A percentile compares a stretch with the other conserved stretches of the same genome.
phyloP scores from a whole-genome alignment of 2,888 invertebrate species.

The Meandrusa payeni region DNA sequence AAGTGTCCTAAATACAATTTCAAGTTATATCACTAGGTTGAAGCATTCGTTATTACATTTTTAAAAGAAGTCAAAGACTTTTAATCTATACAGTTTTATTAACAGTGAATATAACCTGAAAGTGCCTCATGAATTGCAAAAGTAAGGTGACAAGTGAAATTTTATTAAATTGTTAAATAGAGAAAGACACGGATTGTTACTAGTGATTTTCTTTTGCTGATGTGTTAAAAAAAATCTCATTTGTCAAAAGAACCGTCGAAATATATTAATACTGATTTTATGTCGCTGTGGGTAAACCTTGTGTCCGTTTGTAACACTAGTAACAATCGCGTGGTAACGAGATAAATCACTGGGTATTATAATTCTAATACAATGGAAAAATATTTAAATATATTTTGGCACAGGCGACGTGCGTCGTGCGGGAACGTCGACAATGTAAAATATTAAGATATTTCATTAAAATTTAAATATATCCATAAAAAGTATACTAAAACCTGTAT shows the following conservation, averaged over 20 bases:
- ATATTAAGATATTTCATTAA: slow-evolving; percentile 44
- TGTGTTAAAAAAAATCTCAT: neutral
- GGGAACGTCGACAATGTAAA: slow-evolving; percentile 43
- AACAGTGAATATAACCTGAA: slow-evolving; percentile 9
- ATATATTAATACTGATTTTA: slow-evolving; percentile 8
- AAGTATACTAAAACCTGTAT: slow-evolving; percentile 67
- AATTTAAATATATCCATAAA: slow-evolving; percentile 50
- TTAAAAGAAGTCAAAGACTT: too few relatives aligned
- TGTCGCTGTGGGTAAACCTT: neutral
- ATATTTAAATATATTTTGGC: slow-evolving; percentile 73
- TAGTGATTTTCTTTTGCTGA: slow-evolving; percentile 1
- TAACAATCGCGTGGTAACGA: slow-evolving; percentile 38
- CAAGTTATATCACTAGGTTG: slow-evolving; percentile 5
- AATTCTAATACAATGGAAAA: slow-evolving; percentile 52
- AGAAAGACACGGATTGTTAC: slow-evolving; percentile 1
- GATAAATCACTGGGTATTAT: slow-evolving; percentile 40
- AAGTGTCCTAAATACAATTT: too few relatives aligned
- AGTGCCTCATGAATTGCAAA: neutral
- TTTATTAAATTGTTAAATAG: neutral
- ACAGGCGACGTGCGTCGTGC: slow-evolving; percentile 66
- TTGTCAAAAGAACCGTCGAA: neutral
- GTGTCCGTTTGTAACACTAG: slow-evolving; percentile 27
- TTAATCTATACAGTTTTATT: too few relatives aligned
- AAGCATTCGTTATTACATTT: too few relatives aligned
- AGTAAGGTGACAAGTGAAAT: neutral